Conservation (phyloP, 2,888 invertebrate genomes). For the Diarsia brunnea region DNA sequence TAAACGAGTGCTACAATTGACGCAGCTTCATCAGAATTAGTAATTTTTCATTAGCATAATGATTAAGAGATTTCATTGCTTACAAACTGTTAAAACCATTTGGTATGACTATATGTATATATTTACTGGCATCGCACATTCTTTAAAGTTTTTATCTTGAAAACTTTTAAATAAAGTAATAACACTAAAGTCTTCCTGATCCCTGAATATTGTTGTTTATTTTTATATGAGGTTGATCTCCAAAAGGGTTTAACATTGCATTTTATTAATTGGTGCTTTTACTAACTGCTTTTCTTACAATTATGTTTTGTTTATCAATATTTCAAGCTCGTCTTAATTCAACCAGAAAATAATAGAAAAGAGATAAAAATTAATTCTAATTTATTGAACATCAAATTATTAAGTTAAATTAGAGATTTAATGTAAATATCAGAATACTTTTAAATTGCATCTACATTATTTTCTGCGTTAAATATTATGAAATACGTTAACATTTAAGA, state of each 20-base stretch:
- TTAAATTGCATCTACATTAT: slow-evolving; percentile 30
- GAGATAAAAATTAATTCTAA: slow-evolving; percentile 8
- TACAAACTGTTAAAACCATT: background rate
- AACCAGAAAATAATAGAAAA: slow-evolving; percentile 32
- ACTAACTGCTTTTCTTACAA: slow-evolving; percentile 19
- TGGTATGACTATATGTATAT: background rate
- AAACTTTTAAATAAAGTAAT: slow-evolving; percentile 7
- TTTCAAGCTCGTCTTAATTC: background rate
- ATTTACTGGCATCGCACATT: slow-evolving; percentile 4
- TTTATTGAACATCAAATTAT: slow-evolving; percentile 43
- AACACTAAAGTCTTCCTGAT: slow-evolving; percentile 24
- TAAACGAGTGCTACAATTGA: slow-evolving; percentile 7
- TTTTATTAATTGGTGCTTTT: slow-evolving; percentile 43
- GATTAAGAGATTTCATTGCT: background rate
- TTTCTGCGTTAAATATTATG: slow-evolving; percentile 37
- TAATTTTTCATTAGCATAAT: background rate
- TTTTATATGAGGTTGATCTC: slow-evolving; percentile 38
- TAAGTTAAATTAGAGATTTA: slow-evolving; percentile 7
- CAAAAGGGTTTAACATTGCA: slow-evolving; percentile 9
- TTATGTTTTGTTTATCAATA: slow-evolving; percentile 5
- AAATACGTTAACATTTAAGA: slow-evolving; percentile 38
- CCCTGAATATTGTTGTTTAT: slow-evolving; percentile 32
- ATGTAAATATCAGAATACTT: slow-evolving; percentile 40
- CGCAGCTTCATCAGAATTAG: slow-evolving; percentile 39
- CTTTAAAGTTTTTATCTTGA: background rate